phyloP scores from a whole-genome alignment of 2,888 invertebrate species.

The Philereme transversata region DNA sequence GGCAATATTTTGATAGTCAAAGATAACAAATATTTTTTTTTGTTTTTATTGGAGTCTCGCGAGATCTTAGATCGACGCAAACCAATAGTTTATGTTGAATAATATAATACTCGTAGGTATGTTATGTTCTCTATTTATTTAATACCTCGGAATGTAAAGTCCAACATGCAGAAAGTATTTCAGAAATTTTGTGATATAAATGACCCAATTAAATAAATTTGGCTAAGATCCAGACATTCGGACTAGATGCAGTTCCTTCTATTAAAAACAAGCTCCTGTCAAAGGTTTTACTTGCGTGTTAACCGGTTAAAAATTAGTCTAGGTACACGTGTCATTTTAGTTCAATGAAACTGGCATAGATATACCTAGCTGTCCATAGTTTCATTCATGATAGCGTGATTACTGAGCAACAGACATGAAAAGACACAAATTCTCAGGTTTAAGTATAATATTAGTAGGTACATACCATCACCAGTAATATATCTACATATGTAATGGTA shows the following conservation, averaged over 20 bases:
- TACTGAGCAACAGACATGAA: too few relatives aligned
- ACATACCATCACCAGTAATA: conserved; percentile 18
- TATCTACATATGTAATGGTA: conserved; percentile 41
- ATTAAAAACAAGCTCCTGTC: conserved; percentile 46
- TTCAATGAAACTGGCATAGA: too few relatives aligned
- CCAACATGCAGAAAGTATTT: conserved; percentile 48
- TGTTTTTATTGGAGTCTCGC: neutral
- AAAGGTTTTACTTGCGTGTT: neutral
- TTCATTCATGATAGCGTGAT: too few relatives aligned
- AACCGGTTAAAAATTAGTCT: too few relatives aligned
- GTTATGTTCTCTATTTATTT: conserved; percentile 36
- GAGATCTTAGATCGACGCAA: neutral
- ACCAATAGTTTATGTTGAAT: neutral
- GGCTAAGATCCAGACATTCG: conserved; percentile 61
- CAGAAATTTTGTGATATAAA: conserved; percentile 61
- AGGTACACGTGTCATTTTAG: too few relatives aligned
- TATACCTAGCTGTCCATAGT: too few relatives aligned
- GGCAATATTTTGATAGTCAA: too few relatives aligned
- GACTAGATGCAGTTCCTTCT: conserved; percentile 57
- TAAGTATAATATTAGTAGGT: too few relatives aligned
- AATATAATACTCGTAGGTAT: conserved; percentile 17
- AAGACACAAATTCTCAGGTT: too few relatives aligned
- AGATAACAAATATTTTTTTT: neutral
- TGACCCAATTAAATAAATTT: conserved; percentile 67
- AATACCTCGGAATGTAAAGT: conserved; percentile 43